Base-by-base conservation (phyloP, 2,888 invertebrate species). In the Sinhomidia bicolor region DNA sequence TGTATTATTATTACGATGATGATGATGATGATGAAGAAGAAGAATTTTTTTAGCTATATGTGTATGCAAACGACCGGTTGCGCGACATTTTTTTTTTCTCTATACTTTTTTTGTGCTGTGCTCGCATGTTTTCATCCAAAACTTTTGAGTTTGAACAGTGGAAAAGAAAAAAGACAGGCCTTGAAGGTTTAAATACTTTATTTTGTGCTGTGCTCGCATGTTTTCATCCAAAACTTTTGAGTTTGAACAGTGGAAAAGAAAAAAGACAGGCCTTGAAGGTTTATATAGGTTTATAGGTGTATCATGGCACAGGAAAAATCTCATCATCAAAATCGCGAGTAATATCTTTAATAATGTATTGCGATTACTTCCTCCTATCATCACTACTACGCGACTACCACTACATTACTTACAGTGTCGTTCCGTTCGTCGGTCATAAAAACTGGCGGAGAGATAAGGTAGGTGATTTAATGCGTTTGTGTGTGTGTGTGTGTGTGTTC, bases 311-410 rank as follows among this genome's bases (percentile, higher is more conserved):
- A 57, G 57, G 62, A 84, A 84, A 60, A 84, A 76, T 60, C 84
- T 62, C 68, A 78, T 78, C 54, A 65, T 68, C 78, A 76, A 36
- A 51, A 74, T 47, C 47, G 51, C 12, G n/a, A 26, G n/a, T 54
- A 54, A 78, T 78, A 85, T 85, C 65, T 57, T 65, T 62, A 32
- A 78, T 78, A 78, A 85, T 78, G 68, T 62, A 85, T 85, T 85
- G 51, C 76, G 71, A 85, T 85, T 76, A 60, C 76, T 62, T 79
- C 79, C 85, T 54, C 54, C 36, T 54, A 78, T 78, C 78, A 78
- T 78, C 23, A 78, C 32, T 76, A 20, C 17, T 47, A 26, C n/a
- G n/a, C n/a, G n/a, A n/a, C 47, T n/a, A 29, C 74, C n/a, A 74
- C 23, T 44, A 74, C 74, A 47, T 74, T 26, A 47, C 74, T 74